Conservation (phyloP, 1,140 invertebrate genomes). For the Brachionus rubens region DNA sequence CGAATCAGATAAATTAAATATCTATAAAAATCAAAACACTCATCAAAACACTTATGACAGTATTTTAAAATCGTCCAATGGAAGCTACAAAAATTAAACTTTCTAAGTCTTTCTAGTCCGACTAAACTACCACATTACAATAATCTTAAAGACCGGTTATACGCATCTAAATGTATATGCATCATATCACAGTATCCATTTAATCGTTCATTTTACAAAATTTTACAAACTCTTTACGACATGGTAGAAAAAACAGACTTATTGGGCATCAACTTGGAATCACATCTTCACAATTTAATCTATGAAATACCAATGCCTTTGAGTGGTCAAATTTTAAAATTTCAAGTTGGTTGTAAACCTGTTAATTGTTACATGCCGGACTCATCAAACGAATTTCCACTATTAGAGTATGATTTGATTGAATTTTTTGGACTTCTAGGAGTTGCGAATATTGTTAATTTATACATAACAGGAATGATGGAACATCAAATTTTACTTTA, state of each 20-base stretch:
- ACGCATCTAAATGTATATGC: slow-evolving; percentile 86
- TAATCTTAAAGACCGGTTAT: slow-evolving; percentile 83
- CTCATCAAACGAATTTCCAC: slow-evolving; percentile 71
- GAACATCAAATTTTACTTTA: slow-evolving; percentile 93
- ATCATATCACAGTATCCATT: slow-evolving; percentile 85
- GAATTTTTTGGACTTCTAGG: slow-evolving; percentile 80
- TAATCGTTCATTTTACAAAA: slow-evolving; percentile 66
- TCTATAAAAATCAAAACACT: neutral
- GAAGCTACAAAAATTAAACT: slow-evolving; percentile 33
- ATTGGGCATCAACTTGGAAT: slow-evolving; percentile 68
- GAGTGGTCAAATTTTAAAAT: slow-evolving; percentile 77
- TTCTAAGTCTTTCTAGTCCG: slow-evolving; percentile 54
- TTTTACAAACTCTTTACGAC: slow-evolving; percentile 79
- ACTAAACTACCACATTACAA: slow-evolving; percentile 72
- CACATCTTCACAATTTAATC: slow-evolving; percentile 88
- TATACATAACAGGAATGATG: slow-evolving; percentile 90
- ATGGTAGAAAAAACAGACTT: slow-evolving; percentile 59
- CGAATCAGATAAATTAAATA: neutral
- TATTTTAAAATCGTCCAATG: slow-evolving; percentile 6
- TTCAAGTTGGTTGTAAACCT: slow-evolving; percentile 64
- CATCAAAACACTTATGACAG: neutral
- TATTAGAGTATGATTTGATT: slow-evolving; percentile 86
- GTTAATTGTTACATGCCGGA: slow-evolving; percentile 62
- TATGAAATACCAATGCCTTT: slow-evolving; percentile 87
- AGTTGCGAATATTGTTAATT: slow-evolving; percentile 81